A percentile compares a stretch with the other conserved stretches of the same genome.
Evolutionary conservation across 2,113 vertebrate genomes (phyloP).

Genomic region (Varanus komodoensis): DNA sequence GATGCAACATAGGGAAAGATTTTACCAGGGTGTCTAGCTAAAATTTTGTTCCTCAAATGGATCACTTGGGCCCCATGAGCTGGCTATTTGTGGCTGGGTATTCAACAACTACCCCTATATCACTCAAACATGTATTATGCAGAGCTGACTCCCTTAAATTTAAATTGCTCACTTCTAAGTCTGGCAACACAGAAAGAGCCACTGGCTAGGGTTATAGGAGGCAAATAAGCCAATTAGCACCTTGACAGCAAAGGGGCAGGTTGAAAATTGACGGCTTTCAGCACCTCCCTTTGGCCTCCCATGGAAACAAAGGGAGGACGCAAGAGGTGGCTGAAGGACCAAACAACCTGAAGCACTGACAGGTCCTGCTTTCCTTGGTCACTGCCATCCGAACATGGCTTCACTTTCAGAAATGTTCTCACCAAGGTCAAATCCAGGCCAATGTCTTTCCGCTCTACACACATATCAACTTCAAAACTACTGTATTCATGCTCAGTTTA

Average conservation of each 20-base stretch:
- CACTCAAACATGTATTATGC: background rate
- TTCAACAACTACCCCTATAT: background rate
- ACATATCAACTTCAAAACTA: background rate
- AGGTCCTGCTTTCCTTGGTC: conserved; percentile 24
- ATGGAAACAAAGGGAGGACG: background rate
- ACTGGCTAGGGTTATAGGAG: background rate
- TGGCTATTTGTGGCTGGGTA: background rate
- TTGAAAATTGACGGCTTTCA: background rate
- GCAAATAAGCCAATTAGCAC: background rate
- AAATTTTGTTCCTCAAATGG: background rate
- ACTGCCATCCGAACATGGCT: conserved; percentile 9
- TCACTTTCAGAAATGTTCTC: conserved; percentile 3
- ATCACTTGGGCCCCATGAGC: no score
- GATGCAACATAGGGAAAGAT: background rate
- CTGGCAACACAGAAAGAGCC: background rate
- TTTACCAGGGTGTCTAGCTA: background rate
- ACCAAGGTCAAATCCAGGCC: conserved; percentile 37
- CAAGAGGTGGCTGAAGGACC: background rate
- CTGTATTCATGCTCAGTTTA: background rate
- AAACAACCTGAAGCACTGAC: conserved; percentile 13
- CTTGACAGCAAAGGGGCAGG: background rate
- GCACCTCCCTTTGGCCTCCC: background rate
- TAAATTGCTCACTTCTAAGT: background rate
- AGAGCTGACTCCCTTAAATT: background rate
- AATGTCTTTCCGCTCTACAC: background rate